Conservation (phyloP, 2,113 vertebrate species). For the Lucifuga dentata region DNA sequence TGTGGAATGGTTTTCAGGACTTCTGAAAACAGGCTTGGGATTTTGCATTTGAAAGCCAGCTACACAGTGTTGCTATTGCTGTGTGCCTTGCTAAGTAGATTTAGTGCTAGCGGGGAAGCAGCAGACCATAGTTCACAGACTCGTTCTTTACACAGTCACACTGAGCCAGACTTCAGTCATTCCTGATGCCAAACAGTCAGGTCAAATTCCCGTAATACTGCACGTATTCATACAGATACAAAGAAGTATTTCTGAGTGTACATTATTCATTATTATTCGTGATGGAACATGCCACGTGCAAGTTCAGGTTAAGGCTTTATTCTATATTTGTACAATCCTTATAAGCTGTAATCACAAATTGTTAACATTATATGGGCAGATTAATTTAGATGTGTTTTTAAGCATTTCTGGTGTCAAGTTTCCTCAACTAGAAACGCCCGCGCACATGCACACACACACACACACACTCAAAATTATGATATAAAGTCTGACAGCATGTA, state of each 20-base stretch:
- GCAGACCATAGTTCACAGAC: background rate
- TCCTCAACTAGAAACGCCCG: too few species aligned
- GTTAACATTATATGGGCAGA: too few species aligned
- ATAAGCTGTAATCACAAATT: too few species aligned
- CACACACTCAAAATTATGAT: too few species aligned
- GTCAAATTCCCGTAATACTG: background rate
- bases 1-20: background rate
- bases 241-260: background rate
- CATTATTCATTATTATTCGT: too few species aligned
- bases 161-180: background rate
- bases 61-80: background rate
- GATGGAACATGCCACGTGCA: too few species aligned
- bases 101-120: background rate
- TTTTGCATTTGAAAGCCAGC: background rate
- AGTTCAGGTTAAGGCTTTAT: too few species aligned
- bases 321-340: too few species aligned
- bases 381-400: too few species aligned
- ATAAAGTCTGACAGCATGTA: background rate
- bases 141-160: background rate
- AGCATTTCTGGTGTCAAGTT: too few species aligned
- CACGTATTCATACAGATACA: background rate
- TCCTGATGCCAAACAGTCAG: background rate
- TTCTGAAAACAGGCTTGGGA: background rate
- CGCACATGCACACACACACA: too few species aligned
- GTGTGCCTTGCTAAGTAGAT: background rate